These are phyloP conservation scores for Nymphalis c-album DNA, from an alignment of 2,888 invertebrate species.

Conservation along the genomic window DNA sequence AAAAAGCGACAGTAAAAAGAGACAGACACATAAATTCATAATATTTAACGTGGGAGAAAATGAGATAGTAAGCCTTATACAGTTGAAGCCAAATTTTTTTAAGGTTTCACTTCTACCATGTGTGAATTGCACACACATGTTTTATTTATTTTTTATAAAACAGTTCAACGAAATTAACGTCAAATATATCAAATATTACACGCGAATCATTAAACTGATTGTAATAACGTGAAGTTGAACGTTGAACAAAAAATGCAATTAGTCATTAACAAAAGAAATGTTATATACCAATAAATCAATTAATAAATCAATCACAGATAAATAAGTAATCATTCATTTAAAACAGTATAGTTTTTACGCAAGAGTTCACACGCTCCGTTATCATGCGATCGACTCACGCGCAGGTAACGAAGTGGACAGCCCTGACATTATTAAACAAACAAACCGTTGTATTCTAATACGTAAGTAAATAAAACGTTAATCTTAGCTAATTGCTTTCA, in stretches of 20 bases:
- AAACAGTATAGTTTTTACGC: slow-evolving; percentile 13
- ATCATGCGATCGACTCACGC: slow-evolving; percentile 2
- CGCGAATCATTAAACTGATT: too few species aligned
- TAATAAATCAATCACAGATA: slow-evolving; percentile 5
- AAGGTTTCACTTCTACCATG: too few species aligned
- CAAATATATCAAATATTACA: too few species aligned
- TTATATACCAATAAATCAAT: background rate
- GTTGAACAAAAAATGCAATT: background rate
- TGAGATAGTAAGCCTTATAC: too few species aligned
- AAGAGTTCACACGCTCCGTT: slow-evolving; percentile 13
- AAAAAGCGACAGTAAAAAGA: too few species aligned
- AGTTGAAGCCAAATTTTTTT: too few species aligned
- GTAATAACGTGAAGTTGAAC: background rate
- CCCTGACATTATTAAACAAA: slow-evolving; percentile 20
- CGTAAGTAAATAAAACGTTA: background rate
- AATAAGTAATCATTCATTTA: slow-evolving; percentile 1
- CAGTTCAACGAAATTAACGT: too few species aligned
- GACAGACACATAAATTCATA: too few species aligned
- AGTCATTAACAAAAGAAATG: background rate
- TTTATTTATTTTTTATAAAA: too few species aligned
- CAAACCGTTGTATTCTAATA: slow-evolving; percentile 7
- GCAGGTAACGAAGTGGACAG: slow-evolving; percentile 13
- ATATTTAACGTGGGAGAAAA: too few species aligned
- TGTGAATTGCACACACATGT: too few species aligned
- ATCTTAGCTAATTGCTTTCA: too few species aligned